phyloP scores from a whole-genome alignment of 2,797 vertebrate species.

The Hypotaenidia philippensis region DNA sequence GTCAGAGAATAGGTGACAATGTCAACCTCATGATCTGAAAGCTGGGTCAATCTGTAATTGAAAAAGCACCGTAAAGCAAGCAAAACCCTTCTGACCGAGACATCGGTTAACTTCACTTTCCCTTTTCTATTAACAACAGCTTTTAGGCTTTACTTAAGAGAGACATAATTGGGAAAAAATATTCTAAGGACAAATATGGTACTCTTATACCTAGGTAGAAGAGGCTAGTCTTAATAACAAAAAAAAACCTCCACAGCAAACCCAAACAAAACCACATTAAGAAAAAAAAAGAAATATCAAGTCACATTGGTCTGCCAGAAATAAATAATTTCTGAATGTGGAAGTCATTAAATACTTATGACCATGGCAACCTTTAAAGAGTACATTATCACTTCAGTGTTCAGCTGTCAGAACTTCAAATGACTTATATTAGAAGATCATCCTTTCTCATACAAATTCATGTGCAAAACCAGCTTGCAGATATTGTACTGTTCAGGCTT shows the following conservation, averaged over 20 bases:
- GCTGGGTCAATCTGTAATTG: not conserved
- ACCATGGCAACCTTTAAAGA: not conserved
- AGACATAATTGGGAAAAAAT: not conserved
- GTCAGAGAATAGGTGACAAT: not conserved
- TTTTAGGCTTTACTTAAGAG: not conserved
- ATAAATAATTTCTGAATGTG: not conserved
- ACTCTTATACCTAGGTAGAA: not conserved
- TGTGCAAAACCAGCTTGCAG: not conserved
- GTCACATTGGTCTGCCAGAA: not conserved
- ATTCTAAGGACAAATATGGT: not conserved
- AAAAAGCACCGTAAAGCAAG: not conserved
- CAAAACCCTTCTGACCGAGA: not conserved
- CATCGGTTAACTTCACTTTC: not conserved
- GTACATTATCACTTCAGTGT: not conserved
- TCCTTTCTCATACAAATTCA: not conserved
- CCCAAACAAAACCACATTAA: too few relatives aligned
- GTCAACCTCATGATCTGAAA: not conserved
- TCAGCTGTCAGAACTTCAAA: not conserved
- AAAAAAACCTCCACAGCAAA: too few relatives aligned
- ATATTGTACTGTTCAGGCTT: not conserved
- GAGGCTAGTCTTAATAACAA: not conserved
- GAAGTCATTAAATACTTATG: not conserved
- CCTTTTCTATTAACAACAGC: not conserved
- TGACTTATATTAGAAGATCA: not conserved
- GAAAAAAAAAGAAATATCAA: not conserved